Percentiles rank a stretch among this genome's conserved stretches.
These are phyloP conservation scores for Urocolius indicus DNA, from an alignment of 2,113 vertebrate genomes.

Conservation along the genomic window DNA sequence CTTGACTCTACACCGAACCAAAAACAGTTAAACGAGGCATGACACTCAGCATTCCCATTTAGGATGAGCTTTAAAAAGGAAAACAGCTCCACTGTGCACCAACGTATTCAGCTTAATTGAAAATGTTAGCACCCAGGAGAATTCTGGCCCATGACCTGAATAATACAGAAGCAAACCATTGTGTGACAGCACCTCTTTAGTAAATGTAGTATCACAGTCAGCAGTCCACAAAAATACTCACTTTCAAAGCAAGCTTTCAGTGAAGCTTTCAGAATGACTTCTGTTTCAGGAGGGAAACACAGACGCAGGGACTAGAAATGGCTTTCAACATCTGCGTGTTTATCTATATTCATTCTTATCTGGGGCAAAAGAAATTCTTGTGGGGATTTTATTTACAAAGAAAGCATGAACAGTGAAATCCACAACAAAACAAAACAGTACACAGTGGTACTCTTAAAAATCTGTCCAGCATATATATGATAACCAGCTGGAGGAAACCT, in stretches of 20 bases:
- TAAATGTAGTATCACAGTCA: conserved; percentile 8
- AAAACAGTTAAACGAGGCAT: neutral
- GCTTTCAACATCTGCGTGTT: neutral
- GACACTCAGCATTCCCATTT: conserved; percentile 29
- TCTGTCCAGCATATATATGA: neutral
- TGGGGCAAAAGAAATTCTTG: neutral
- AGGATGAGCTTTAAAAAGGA: conserved; percentile 34
- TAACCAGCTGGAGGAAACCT: neutral
- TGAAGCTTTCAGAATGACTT: conserved; percentile 42
- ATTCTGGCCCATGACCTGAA: conserved; percentile 25
- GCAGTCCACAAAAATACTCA: conserved; percentile 42
- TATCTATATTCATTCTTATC: neutral
- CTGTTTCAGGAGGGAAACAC: neutral
- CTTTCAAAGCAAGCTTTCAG: conserved; percentile 62
- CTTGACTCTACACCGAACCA: neutral
- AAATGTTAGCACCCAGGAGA: conserved; percentile 24
- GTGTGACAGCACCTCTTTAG: neutral
- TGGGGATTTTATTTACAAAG: neutral
- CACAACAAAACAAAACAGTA: neutral
- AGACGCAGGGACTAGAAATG: neutral
- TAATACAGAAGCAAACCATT: conserved; percentile 27
- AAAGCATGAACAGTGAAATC: neutral
- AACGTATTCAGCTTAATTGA: conserved; percentile 24
- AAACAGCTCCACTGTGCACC: conserved; percentile 33
- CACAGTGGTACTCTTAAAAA: neutral